Evolutionary conservation across 1,140 invertebrate genomes (phyloP).

Genomic region (Olivierus martensii): DNA sequence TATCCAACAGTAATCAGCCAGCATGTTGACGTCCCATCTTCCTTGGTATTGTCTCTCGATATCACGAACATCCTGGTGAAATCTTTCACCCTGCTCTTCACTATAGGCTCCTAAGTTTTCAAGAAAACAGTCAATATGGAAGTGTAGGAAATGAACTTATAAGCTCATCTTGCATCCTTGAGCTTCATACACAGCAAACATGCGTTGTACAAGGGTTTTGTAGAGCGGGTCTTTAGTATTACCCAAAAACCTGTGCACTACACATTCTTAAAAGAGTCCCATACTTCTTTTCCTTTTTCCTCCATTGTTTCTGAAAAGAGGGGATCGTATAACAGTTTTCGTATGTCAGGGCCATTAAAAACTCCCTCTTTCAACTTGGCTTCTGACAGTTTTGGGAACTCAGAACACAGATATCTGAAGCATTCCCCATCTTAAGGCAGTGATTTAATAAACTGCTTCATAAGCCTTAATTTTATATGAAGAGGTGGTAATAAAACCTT

Average conservation of each 20-base stretch:
- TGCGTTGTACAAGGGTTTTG: conserved; percentile 11
- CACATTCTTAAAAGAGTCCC: conserved; percentile 3
- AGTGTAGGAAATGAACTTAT: conserved; percentile 15
- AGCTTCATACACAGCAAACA: conserved; percentile 8
- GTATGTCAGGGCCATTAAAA: conserved; percentile 14
- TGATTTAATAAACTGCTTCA: too few relatives aligned
- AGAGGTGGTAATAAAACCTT: too few relatives aligned
- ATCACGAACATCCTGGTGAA: conserved; percentile 15
- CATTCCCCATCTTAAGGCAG: too few relatives aligned
- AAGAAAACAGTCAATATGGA: conserved; percentile 14
- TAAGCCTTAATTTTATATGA: too few relatives aligned
- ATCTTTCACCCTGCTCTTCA: conserved; percentile 16
- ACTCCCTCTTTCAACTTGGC: conserved; percentile 14
- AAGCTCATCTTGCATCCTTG: conserved; percentile 10
- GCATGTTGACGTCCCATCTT: conserved; percentile 7
- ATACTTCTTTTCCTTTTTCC: conserved; percentile 8
- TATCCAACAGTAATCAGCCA: conserved; percentile 17
- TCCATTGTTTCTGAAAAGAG: conserved; percentile 13
- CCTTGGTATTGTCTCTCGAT: conserved; percentile 13
- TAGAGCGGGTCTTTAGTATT: conserved; percentile 7
- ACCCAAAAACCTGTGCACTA: conserved; percentile 11
- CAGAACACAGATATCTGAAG: too few relatives aligned
- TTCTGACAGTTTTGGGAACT: conserved; percentile 20
- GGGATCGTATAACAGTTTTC: conserved; percentile 13
- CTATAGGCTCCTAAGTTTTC: conserved; percentile 14